Conservation (phyloP, 2,113 vertebrate species). For the Rousettus leschenaultii region DNA sequence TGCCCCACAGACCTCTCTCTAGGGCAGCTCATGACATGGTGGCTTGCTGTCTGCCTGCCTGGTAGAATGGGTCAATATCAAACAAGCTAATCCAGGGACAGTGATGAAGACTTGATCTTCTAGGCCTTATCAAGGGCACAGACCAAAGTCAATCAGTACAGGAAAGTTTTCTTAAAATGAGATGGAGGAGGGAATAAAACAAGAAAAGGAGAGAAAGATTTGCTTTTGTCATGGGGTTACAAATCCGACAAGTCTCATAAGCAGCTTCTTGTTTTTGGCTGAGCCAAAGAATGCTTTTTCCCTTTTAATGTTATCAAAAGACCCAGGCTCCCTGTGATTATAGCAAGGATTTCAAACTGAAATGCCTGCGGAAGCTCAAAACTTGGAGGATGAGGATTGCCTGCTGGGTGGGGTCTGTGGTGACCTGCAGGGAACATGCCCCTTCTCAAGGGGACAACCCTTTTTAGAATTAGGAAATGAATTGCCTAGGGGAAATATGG, state of each 20-base stretch:
- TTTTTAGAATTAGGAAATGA: neutral
- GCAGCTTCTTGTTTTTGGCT: neutral
- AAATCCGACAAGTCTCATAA: neutral
- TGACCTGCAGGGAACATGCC: neutral
- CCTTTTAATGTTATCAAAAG: neutral
- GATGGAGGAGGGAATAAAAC: neutral
- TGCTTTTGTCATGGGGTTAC: neutral
- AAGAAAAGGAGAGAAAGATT: neutral
- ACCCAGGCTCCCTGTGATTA: neutral
- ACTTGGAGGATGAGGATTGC: neutral
- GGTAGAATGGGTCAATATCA: constrained; percentile 57
- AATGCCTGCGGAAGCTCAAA: neutral
- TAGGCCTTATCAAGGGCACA: neutral
- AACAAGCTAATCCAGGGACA: constrained; percentile 17
- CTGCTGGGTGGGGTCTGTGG: neutral
- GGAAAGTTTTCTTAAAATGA: neutral
- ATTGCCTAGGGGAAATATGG: neutral
- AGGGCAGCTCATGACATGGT: neutral
- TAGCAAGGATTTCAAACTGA: neutral
- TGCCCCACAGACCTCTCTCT: neutral
- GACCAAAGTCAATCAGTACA: neutral
- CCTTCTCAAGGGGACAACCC: neutral
- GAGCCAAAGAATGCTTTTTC: neutral
- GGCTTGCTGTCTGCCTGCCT: constrained; percentile 7
- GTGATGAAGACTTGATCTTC: constrained; percentile 47